phyloP scores from a whole-genome alignment of 1,140 invertebrate genomes.

The Magallana gigas region DNA sequence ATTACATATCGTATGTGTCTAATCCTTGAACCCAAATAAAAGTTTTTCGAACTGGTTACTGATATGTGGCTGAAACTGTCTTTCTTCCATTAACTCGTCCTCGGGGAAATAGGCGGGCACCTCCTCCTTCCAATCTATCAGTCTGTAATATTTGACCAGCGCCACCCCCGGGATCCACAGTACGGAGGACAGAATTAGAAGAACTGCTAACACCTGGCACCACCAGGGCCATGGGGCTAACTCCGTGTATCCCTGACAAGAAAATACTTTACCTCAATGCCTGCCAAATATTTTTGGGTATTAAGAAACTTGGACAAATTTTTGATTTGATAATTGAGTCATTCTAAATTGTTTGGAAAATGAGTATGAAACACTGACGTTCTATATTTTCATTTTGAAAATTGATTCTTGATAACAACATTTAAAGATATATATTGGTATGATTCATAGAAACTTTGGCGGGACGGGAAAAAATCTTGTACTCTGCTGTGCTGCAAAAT shows the following conservation, averaged over 20 bases:
- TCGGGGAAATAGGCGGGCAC: conserved; percentile 64
- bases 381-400: no score
- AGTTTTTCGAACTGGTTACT: conserved; percentile 57
- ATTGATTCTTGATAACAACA: no score
- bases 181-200: conserved; percentile 89
- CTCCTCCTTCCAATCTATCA: conserved; percentile 58
- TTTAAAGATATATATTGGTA: no score
- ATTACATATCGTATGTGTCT: neutral
- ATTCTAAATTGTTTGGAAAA: no score
- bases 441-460: no score
- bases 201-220: conserved; percentile 88
- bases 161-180: conserved; percentile 90
- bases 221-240: conserved; percentile 89
- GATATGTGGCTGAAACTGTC: conserved; percentile 60
- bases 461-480: no score
- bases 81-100: conserved; percentile 64
- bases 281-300: no score
- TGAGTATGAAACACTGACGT: no score
- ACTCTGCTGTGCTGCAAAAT: no score
- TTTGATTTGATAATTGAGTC: no score
- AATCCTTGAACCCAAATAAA: conserved; percentile 51
- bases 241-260: conserved; percentile 84
- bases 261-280: no score
- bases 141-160: conserved; percentile 55
- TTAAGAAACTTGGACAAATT: no score